phyloP scores from a whole-genome alignment of 2,797 vertebrate genomes.

The Danio tinwini region DNA sequence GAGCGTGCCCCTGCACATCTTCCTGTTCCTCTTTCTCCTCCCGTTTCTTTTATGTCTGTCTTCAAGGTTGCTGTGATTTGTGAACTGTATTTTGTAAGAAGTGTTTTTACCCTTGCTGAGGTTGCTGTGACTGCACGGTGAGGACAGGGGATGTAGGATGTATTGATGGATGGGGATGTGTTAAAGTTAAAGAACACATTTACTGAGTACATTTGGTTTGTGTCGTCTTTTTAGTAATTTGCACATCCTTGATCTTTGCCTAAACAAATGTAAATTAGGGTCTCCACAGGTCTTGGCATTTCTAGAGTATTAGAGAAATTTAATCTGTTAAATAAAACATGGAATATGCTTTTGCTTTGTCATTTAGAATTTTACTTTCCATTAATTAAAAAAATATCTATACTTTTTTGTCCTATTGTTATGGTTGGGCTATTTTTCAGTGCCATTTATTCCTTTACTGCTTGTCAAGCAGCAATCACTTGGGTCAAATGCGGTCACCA shows the following conservation, averaged over 20 bases:
- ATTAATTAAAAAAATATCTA: too few species aligned
- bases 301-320: too few species aligned
- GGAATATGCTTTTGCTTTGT: too few species aligned
- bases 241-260: neutral
- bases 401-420: too few species aligned
- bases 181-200: neutral
- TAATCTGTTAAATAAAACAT: too few species aligned
- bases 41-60: conserved; percentile 37
- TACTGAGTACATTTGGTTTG: neutral
- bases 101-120: conserved; percentile 14
- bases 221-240: neutral
- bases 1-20: conserved; percentile 25
- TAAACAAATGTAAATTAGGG: neutral
- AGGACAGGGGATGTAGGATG: neutral
- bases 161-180: neutral
- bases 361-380: too few species aligned
- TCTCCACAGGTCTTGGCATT: too few species aligned
- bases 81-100: conserved; percentile 36
- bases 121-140: conserved; percentile 2
- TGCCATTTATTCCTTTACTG: too few species aligned
- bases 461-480: too few species aligned
- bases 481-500: too few species aligned
- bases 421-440: too few species aligned
- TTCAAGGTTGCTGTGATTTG: conserved; percentile 39
- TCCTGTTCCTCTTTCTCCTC: conserved; percentile 52